These are phyloP conservation scores for Caenorhabditis becei DNA, from an alignment of 2,888 invertebrate genomes.

Conservation along the genomic window DNA sequence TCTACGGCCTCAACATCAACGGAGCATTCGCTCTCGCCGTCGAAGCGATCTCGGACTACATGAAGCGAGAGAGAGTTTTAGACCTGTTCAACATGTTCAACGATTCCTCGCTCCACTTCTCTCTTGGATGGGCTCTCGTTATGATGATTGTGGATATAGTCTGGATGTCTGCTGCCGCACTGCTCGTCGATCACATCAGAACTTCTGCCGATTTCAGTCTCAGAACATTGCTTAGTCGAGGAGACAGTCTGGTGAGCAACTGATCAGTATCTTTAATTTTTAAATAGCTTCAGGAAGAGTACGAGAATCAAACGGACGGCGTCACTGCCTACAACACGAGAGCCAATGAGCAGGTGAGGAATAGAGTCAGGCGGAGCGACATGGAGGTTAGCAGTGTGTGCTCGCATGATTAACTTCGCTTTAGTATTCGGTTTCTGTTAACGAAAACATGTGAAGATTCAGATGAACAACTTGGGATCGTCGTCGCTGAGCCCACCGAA, in stretches of 20 bases:
- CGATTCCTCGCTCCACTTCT: conserved; percentile 62
- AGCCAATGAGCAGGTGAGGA: conserved; percentile 60
- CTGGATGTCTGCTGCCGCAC: conserved; percentile 55
- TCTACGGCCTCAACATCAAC: conserved; percentile 57
- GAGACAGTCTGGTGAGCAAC: conserved; percentile 15
- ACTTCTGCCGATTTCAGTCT: conserved; percentile 60
- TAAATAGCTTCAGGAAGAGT: conserved; percentile 25
- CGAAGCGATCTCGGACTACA: conserved; percentile 68
- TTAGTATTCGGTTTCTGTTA: neutral
- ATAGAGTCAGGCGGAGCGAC: conserved; percentile 49
- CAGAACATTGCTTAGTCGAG: conserved; percentile 31
- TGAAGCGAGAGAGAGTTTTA: conserved; percentile 64
- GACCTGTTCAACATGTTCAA: conserved; percentile 64
- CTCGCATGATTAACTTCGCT: conserved; percentile 40
- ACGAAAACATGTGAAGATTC: conserved; percentile 35
- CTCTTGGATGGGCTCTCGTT: conserved; percentile 74
- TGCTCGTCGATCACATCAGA: conserved; percentile 58
- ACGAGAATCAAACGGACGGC: conserved; percentile 53
- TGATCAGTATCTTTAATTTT: neutral
- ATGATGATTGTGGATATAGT: conserved; percentile 77
- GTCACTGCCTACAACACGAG: conserved; percentile 52
- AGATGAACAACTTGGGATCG: conserved; percentile 49
- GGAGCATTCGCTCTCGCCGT: conserved; percentile 59
- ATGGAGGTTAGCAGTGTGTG: conserved; percentile 49
- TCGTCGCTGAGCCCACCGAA: conserved; percentile 31